A percentile compares a stretch with the other conserved stretches of the same genome.
Evolutionary conservation across 2,113 vertebrate species (phyloP).

Genomic region (Catagonus wagneri): DNA sequence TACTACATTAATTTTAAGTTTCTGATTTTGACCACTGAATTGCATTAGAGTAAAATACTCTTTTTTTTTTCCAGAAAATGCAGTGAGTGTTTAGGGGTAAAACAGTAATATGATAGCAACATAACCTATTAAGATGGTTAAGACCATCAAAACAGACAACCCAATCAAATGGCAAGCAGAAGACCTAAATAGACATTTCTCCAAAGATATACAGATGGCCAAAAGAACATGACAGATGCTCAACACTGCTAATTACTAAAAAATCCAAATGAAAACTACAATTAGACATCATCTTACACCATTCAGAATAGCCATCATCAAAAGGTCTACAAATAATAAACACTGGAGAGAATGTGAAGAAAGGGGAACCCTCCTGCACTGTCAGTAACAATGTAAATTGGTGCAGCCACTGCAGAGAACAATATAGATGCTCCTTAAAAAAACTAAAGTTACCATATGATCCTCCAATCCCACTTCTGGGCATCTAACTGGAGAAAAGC

Average conservation of each 20-base stretch:
- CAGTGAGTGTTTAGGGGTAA: not conserved
- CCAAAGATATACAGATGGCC: not conserved
- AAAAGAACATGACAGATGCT: not conserved
- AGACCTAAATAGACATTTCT: not conserved
- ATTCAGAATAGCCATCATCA: not conserved
- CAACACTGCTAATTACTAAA: not conserved
- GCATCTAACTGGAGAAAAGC: not conserved
- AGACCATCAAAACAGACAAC: not conserved
- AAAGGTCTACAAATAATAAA: not conserved
- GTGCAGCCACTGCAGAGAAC: too few species aligned
- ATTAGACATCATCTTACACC: not conserved
- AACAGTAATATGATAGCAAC: not conserved
- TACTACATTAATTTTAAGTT: not conserved
- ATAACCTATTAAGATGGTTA: not conserved
- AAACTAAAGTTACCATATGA: too few species aligned
- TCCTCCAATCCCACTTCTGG: not conserved
- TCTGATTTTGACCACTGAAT: conserved; percentile 14
- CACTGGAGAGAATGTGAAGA: not conserved
- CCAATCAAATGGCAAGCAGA: not conserved
- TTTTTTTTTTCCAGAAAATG: not conserved
- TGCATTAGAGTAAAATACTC: not conserved
- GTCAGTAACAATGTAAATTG: too few species aligned
- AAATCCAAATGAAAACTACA: not conserved
- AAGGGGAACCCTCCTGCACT: not conserved
- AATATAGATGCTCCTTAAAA: too few species aligned